A percentile compares a stretch with the other conserved stretches of the same genome.
Evolutionary conservation across 2,113 vertebrate species (phyloP).

Genomic region (Poicephalus gulielmi): DNA sequence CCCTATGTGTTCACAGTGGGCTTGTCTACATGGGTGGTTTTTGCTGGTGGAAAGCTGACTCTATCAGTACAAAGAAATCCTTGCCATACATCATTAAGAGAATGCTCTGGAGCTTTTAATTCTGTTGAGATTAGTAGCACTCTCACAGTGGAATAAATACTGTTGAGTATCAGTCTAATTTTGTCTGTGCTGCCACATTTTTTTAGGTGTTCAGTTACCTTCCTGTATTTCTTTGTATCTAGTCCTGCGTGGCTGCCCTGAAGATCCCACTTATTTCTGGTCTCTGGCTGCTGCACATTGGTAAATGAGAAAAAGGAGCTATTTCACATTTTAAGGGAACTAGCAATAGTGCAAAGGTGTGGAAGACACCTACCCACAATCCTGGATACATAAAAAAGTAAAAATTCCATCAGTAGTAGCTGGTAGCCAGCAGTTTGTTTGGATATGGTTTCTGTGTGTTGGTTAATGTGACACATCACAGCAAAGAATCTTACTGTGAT

Average conservation of each 20-base stretch:
- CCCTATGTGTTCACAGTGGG: background rate
- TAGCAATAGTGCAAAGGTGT: background rate
- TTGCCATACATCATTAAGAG: background rate
- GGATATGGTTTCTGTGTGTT: background rate
- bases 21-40: slow-evolving; percentile 53
- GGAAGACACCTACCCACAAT: background rate
- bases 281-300: background rate
- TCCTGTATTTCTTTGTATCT: background rate
- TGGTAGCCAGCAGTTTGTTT: background rate
- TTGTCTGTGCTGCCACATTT: background rate
- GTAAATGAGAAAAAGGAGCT: background rate
- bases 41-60: background rate
- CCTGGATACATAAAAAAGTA: background rate
- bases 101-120: background rate
- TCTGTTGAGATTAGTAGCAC: background rate
- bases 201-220: background rate
- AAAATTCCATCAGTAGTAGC: background rate
- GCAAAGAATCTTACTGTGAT: background rate
- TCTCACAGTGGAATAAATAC: background rate
- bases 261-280: background rate
- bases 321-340: background rate
- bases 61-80: background rate
- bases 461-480: background rate
- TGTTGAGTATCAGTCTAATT: background rate
- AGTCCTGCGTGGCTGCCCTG: background rate